A percentile compares a stretch with the other conserved stretches of the same genome.
Conservation (phyloP, 2,113 vertebrate species). For the Amphilophus citrinellus region DNA sequence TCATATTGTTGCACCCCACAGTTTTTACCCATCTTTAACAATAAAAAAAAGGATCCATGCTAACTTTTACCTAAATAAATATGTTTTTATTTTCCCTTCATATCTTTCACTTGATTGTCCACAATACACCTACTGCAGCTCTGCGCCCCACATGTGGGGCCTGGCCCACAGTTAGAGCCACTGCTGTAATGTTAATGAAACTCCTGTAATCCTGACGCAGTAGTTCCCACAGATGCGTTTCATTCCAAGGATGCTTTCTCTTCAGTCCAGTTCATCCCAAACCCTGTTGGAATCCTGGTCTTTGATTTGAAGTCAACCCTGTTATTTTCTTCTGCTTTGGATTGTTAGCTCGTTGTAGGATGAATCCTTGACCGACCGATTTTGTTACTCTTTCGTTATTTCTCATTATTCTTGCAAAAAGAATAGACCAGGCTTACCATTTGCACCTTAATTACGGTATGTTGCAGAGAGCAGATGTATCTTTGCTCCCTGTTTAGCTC, state of each 20-base stretch:
- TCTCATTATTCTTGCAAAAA: slow-evolving; percentile 2
- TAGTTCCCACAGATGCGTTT: not conserved
- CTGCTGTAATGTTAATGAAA: not conserved
- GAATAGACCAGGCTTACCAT: not conserved
- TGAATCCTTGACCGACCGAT: not conserved
- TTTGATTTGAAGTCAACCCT: not conserved
- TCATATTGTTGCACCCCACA: not conserved
- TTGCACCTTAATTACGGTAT: not conserved
- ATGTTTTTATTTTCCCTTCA: not conserved
- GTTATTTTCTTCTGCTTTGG: not conserved
- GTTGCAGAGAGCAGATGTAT: not conserved
- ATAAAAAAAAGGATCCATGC: not conserved
- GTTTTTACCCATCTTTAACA: not conserved
- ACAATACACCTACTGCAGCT: not conserved
- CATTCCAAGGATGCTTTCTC: not conserved
- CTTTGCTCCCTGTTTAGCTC: rapidly evolving
- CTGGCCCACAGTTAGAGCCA: not conserved
- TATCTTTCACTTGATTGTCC: not conserved
- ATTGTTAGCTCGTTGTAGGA: not conserved
- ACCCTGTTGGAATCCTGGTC: not conserved
- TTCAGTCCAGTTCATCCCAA: not conserved
- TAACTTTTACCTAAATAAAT: not conserved
- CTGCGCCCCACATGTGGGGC: not conserved
- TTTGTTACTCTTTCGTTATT: not conserved
- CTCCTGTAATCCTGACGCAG: not conserved